Evolutionary conservation across 2,113 vertebrate species (phyloP).

Genomic region (Galemys pyrenaicus): DNA sequence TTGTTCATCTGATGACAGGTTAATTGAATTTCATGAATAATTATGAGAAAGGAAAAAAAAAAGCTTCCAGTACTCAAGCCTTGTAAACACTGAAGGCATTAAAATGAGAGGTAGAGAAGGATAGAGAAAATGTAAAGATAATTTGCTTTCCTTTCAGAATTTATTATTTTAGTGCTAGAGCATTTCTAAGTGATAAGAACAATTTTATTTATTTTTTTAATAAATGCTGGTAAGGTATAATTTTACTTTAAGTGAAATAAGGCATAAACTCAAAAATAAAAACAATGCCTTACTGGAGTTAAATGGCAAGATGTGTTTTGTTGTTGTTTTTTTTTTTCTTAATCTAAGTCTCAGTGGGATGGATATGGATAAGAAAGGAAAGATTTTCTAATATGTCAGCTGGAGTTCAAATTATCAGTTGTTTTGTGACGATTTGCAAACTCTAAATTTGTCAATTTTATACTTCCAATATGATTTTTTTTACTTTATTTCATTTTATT

Average conservation of each 20-base stretch:
- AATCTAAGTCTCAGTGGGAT: conserved; percentile 20
- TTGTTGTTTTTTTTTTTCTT: not conserved
- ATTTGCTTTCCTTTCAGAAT: conserved; percentile 36
- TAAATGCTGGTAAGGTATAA: not conserved
- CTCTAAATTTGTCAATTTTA: not conserved
- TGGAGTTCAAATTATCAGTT: not conserved
- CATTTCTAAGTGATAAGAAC: not conserved
- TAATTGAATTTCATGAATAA: conserved; percentile 70
- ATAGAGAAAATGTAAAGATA: not conserved
- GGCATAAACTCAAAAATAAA: conserved; percentile 51
- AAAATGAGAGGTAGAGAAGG: conserved; percentile 17
- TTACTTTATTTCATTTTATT: not conserved
- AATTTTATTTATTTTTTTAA: conserved; percentile 59
- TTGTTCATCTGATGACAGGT: conserved; percentile 58
- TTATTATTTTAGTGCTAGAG: not conserved
- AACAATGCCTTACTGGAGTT: not conserved
- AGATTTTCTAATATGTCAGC: not conserved
- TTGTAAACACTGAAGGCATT: conserved; percentile 42
- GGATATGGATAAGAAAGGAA: not conserved
- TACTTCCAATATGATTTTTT: not conserved
- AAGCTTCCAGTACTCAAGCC: not conserved
- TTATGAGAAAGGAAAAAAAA: conserved; percentile 3
- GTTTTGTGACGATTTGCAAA: not conserved
- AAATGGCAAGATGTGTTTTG: conserved; percentile 42
- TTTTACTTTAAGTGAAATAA: not conserved